phyloP scores from a whole-genome alignment of 2,888 invertebrate genomes.

The Volucella zonaria region DNA sequence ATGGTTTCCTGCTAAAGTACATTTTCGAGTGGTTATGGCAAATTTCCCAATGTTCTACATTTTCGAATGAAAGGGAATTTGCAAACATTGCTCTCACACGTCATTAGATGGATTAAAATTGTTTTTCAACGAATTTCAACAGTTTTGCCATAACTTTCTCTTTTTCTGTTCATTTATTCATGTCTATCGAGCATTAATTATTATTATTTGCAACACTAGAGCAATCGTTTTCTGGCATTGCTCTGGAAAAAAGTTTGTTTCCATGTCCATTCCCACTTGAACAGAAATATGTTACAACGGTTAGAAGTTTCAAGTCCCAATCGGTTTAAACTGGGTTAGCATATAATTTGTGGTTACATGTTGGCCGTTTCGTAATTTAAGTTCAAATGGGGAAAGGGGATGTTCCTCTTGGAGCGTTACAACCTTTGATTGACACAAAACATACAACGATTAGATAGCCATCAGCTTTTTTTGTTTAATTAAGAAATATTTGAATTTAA shows the following conservation, averaged over 20 bases:
- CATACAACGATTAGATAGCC: too few relatives aligned
- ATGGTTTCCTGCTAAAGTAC: conserved; percentile 14
- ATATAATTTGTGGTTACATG: too few relatives aligned
- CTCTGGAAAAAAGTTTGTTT: conserved; percentile 21
- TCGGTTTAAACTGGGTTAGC: not conserved
- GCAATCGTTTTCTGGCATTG: conserved; percentile 17
- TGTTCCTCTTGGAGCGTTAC: too few relatives aligned
- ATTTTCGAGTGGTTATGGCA: conserved; percentile 21
- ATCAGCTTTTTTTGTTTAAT: too few relatives aligned
- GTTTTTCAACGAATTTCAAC: not conserved
- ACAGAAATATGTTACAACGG: too few relatives aligned
- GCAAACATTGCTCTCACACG: too few relatives aligned
- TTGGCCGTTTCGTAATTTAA: too few relatives aligned
- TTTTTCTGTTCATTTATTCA: not conserved
- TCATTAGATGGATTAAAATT: not conserved
- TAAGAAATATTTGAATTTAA: too few relatives aligned
- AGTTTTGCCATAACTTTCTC: not conserved
- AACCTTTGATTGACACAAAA: too few relatives aligned
- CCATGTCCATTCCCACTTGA: too few relatives aligned
- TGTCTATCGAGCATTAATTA: conserved; percentile 16
- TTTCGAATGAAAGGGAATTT: not conserved
- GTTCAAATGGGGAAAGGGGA: too few relatives aligned
- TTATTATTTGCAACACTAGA: conserved; percentile 1
- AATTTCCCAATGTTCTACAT: conserved; percentile 16
- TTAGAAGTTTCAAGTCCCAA: not conserved